phyloP scores from a whole-genome alignment of 2,888 invertebrate species.

The Oeneis ivallda region DNA sequence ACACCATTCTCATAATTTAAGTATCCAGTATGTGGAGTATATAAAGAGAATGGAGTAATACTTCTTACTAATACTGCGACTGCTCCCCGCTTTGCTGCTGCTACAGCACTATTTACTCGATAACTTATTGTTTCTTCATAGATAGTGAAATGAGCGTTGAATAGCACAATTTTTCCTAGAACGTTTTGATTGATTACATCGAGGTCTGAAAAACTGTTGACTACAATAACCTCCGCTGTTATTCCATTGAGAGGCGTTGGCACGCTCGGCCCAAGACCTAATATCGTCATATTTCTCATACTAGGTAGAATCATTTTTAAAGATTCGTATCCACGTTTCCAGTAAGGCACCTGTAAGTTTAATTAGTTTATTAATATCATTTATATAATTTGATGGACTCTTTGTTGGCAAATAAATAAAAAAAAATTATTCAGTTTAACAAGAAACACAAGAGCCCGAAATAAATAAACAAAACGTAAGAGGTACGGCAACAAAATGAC shows the following conservation, averaged over 20 bases:
- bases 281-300: constrained; percentile 81
- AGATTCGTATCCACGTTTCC: constrained; percentile 85
- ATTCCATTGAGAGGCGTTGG: constrained; percentile 87
- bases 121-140: constrained; percentile 86
- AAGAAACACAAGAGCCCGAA: too few species aligned
- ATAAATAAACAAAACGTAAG: too few species aligned
- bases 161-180: constrained; percentile 88
- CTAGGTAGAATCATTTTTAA: constrained; percentile 85
- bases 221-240: constrained; percentile 87
- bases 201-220: constrained; percentile 85
- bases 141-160: constrained; percentile 83
- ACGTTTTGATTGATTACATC: constrained; percentile 76
- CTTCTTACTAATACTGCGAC: constrained; percentile 89
- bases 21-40: constrained; percentile 89
- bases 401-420: too few species aligned
- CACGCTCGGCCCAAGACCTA: constrained; percentile 87
- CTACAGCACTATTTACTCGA: constrained; percentile 83
- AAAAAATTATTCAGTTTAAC: too few species aligned
- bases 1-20: constrained; percentile 82
- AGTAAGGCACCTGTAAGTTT: constrained; percentile 63
- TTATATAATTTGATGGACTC: too few species aligned
- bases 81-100: constrained; percentile 87
- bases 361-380: background rate
- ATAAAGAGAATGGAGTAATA: constrained; percentile 88
- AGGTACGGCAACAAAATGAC: too few species aligned